Conservation (phyloP, 1,140 invertebrate species). For the Cydia splendana region DNA sequence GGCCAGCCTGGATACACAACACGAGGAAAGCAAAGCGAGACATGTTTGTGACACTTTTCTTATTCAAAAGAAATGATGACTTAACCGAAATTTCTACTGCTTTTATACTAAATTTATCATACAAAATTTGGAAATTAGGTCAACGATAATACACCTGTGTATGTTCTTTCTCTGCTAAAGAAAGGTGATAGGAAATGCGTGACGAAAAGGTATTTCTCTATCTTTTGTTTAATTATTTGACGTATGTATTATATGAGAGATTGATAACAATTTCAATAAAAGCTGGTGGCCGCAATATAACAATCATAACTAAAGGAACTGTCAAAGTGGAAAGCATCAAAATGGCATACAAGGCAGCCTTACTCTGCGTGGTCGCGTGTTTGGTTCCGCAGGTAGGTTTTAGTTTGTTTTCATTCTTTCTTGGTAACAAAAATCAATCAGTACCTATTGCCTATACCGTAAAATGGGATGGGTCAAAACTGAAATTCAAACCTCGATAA, state of each 20-base stretch:
- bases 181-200: neutral
- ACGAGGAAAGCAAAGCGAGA: slow-evolving; percentile 35
- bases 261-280: neutral
- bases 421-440: no score
- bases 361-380: neutral
- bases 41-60: slow-evolving; percentile 31
- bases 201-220: neutral
- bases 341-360: neutral
- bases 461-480: no score
- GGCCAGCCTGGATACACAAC: slow-evolving; percentile 34
- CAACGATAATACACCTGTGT: neutral
- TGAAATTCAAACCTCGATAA: no score
- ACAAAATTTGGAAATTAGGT: neutral
- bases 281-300: no score
- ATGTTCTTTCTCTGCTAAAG: neutral
- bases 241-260: neutral
- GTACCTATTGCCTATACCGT: no score
- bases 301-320: neutral
- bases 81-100: neutral
- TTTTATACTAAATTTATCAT: neutral
- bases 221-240: neutral
- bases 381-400: neutral
- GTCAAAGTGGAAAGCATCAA: neutral
- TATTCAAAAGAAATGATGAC: neutral
- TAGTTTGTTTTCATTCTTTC: neutral